phyloP scores from a whole-genome alignment of 2,888 invertebrate species.

The Eumerus sabulonum region DNA sequence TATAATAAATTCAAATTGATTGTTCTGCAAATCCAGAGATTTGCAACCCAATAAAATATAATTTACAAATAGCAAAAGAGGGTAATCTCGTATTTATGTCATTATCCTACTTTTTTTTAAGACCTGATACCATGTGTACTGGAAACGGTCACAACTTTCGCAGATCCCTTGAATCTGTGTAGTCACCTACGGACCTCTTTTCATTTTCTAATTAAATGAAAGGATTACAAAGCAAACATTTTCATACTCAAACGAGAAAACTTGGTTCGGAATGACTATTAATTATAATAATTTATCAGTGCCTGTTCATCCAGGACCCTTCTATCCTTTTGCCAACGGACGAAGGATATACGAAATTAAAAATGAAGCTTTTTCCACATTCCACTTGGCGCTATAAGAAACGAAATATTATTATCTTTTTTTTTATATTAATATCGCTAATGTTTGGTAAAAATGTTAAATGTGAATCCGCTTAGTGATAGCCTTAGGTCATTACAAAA shows the following conservation, averaged over 20 bases:
- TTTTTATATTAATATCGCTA: conserved; percentile 50
- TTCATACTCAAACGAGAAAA: conserved; percentile 28
- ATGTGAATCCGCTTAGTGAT: conserved; percentile 47
- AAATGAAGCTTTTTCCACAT: conserved; percentile 2
- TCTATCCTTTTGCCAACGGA: conserved; percentile 2
- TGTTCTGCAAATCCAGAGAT: too few relatives aligned
- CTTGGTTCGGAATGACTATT: conserved; percentile 40
- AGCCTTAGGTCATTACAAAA: conserved; percentile 41
- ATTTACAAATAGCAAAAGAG: too few relatives aligned
- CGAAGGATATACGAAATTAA: conserved; percentile 23
- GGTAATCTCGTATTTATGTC: too few relatives aligned
- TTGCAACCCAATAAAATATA: too few relatives aligned
- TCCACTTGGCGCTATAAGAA: conserved; percentile 17
- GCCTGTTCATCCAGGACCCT: conserved; percentile 22
- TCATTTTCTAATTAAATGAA: conserved; percentile 40
- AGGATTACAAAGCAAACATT: conserved; percentile 14
- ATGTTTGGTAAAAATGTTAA: conserved; percentile 41
- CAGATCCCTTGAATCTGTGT: background rate
- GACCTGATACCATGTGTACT: too few relatives aligned
- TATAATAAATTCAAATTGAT: too few relatives aligned
- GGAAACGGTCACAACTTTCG: too few relatives aligned
- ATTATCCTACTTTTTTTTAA: too few relatives aligned
- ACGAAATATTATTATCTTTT: conserved; percentile 51
- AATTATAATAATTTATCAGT: conserved; percentile 44
- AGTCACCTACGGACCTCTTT: conserved; percentile 31